phyloP scores from a whole-genome alignment of 2,888 invertebrate species.

The Xestoiulus laeticollis region DNA sequence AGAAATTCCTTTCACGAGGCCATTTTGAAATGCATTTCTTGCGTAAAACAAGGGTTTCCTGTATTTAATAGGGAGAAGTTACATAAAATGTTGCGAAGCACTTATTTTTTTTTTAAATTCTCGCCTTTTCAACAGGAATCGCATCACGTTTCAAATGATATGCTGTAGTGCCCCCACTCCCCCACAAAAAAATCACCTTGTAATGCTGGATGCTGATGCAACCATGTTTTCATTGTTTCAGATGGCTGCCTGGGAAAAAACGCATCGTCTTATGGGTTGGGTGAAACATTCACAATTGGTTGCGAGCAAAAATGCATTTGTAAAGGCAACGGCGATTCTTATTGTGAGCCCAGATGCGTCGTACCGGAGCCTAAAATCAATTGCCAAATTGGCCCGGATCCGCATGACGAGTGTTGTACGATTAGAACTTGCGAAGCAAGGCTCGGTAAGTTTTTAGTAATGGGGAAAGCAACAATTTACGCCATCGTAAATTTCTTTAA shows the following conservation, averaged over 20 bases:
- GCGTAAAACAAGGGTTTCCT: no score
- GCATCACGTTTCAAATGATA: background rate
- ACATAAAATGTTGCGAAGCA: background rate
- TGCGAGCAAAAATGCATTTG: slow-evolving; percentile 84
- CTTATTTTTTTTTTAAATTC: background rate
- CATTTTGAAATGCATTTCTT: no score
- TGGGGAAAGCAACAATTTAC: slow-evolving; percentile 6
- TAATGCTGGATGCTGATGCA: background rate
- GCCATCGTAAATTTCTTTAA: background rate
- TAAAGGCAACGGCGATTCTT: slow-evolving; percentile 71
- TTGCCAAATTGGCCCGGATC: slow-evolving; percentile 55
- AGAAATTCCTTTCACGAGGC: no score
- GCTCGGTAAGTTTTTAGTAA: background rate
- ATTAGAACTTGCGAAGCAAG: slow-evolving; percentile 53
- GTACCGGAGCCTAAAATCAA: background rate
- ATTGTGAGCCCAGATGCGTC: slow-evolving; percentile 73
- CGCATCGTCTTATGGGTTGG: slow-evolving; percentile 56
- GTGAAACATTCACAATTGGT: slow-evolving; percentile 82
- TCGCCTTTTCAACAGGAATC: background rate
- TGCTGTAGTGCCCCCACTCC: background rate
- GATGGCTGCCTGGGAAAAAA: slow-evolving; percentile 53
- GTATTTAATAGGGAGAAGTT: no score
- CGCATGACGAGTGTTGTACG: slow-evolving; percentile 56
- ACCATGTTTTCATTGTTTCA: slow-evolving; percentile 15
- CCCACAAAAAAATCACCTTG: background rate